phyloP scores from a whole-genome alignment of 2,888 invertebrate species.

The Troglohyphantes excavatus region DNA sequence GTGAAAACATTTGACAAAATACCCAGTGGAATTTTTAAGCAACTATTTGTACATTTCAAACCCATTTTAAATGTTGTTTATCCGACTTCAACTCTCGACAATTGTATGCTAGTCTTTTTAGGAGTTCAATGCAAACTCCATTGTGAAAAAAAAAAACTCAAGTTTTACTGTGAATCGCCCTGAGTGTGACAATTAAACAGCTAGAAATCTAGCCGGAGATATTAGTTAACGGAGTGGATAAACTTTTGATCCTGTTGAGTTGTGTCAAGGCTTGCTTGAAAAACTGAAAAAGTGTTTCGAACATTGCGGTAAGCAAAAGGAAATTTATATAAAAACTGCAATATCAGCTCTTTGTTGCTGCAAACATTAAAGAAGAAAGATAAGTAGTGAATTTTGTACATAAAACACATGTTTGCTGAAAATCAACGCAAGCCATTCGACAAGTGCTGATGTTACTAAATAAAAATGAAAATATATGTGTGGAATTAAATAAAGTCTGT shows the following conservation, averaged over 20 bases:
- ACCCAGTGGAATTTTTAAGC: background rate
- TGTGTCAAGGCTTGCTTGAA: background rate
- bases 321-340: background rate
- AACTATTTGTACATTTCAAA: background rate
- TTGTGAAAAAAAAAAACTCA: background rate
- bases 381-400: constrained; percentile 60
- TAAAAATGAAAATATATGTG: constrained; percentile 44
- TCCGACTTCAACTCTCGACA: background rate
- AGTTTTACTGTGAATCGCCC: background rate
- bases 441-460: constrained; percentile 40
- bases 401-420: constrained; percentile 34
- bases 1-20: no score
- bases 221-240: background rate
- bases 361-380: background rate
- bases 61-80: background rate
- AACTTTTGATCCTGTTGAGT: background rate
- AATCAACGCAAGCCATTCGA: constrained; percentile 39
- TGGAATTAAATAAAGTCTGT: constrained; percentile 51
- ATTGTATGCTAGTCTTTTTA: background rate
- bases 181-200: background rate
- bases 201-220: background rate
- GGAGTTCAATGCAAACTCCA: background rate
- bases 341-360: background rate
- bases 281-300: no score
- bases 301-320: no score